Evolutionary conservation across 2,888 invertebrate genomes (phyloP).

Genomic region (Rhamphomyia laevipes): DNA sequence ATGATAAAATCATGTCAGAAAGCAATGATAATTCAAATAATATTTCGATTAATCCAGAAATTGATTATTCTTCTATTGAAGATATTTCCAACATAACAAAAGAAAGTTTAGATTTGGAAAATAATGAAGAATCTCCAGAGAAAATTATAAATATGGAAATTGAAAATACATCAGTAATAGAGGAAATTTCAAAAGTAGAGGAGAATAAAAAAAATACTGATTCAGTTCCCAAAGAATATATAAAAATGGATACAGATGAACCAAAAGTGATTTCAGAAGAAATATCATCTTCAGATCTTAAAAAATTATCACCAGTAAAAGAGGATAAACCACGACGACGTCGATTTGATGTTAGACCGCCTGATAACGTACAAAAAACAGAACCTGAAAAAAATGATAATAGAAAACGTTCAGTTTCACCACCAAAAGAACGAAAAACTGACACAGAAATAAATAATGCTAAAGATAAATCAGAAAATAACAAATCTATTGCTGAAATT

Average conservation of each 20-base stretch:
- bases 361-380: not conserved
- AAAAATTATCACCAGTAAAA: not conserved
- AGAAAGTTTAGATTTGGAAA: constrained; percentile 10
- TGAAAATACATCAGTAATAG: no score
- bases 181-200: constrained; percentile 3
- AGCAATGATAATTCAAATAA: constrained; percentile 5
- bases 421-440: not conserved
- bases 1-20: not conserved
- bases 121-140: constrained; percentile 9
- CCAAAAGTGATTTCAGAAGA: constrained; percentile 11
- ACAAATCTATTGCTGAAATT: constrained; percentile 1
- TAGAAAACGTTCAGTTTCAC: not conserved
- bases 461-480: not conserved
- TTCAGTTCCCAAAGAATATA: constrained; percentile 3
- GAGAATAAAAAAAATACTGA: constrained; percentile 8
- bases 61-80: constrained; percentile 5
- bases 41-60: constrained; percentile 6
- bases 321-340: not conserved
- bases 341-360: not conserved
- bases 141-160: not conserved
- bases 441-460: not conserved
- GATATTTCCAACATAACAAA: constrained; percentile 9
- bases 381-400: not conserved
- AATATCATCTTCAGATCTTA: not conserved
- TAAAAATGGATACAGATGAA: constrained; percentile 20